Base-by-base conservation (phyloP, 2,888 invertebrate species). In the Drosophila falleni region DNA sequence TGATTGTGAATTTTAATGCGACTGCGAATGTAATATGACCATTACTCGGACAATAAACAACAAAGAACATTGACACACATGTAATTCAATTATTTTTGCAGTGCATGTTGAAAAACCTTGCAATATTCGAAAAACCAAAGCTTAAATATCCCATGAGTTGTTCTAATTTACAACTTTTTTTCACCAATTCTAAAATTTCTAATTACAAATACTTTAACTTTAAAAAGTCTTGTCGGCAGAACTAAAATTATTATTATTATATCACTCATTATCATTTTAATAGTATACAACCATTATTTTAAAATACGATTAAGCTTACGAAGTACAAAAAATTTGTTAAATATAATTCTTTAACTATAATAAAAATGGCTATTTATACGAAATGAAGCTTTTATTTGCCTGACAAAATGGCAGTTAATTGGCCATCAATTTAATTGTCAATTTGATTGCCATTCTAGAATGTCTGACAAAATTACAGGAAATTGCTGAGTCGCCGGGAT, bases 21-120 rank as follows among this genome's bases (percentile, higher is more conserved):
- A 47, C 4, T 54, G 19, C n/a, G 44, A 42, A 19, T 35, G 46
- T 35, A 68, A 62, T 73, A 55, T 35, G 54, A 37, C 53, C 73
- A 44, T 33, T 56, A 37, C n/a, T 31, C 49, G 46, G 41, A 51
- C 49, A 41, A 49, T n/a, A 47, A 35, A 50, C 53, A 60, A 51
- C 33, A 13, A 26, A 44, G 16, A 26, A 26, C 35, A 62, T 54
- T 59, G 51, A 70, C 53, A 50, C 67, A 50, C 53, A 50, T 33
- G 33, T 49, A 66, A 60, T 84, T 71, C 63, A 72, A 79, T 85
- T 70, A 71, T 71, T 68, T 79, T 63, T 19, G 19, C 31, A 62
- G 54, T 61, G 66, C 54, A 16, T 49, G 11, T 31, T 5, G 11
- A 16, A 49, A 31, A 31, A 29, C 9, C 46, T 8, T 46, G n/a